Evolutionary conservation across 2,113 vertebrate genomes (phyloP), one percentile per base, ranked within the genome.

Genomic region (Octodon degus): DNA sequence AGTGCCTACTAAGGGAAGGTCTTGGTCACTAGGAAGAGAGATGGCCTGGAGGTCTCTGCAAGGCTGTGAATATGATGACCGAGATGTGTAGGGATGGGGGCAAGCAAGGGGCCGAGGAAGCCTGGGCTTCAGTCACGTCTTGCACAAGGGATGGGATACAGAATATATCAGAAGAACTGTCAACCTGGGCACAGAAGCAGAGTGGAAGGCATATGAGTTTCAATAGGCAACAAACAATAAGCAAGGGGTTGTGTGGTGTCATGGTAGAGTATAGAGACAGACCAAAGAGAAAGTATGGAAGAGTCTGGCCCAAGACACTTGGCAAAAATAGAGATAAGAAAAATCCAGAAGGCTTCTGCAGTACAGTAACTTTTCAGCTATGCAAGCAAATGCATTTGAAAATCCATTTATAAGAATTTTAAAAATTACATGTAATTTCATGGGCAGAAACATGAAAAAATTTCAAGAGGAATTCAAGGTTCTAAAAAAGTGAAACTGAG

Each of bases 1-100:
- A 5, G 5, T 13, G 19, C 7, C 67, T 22, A 24, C 5, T 5
- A 27, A 68, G 37, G 50, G 1, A n/a, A n/a, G 7, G 19, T 1
- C 22, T 7, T 16, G 58, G 30, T 13, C n/a, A 53, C 13, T 7
- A 5, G 20, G 50, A 37, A 81, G n/a, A 10, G 22, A n/a, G 47
- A 12, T 24, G 16, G 34, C 55, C 17, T 32, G 17, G 25, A 27
- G n/a, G 5, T 68, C 24, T 50, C 24, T 30, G 11, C 24, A 2
- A 37, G 4, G 63, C 40, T 17, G 30, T 58, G 24, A 80, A 55
- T 5, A 10, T 43, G 40, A 50, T 19, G 13, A 30, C 5, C 6
- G 34, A 81, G 27, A 37, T 6, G 5, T 9, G 2, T 40, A 43
- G 9, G 17, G 65, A 17, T 3, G 2, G 20, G 17, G 55, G 55